These are phyloP conservation scores for Strongylocentrotus purpuratus DNA, from an alignment of 35 echinoderm and acorn worm species.

Conservation along the genomic window DNA sequence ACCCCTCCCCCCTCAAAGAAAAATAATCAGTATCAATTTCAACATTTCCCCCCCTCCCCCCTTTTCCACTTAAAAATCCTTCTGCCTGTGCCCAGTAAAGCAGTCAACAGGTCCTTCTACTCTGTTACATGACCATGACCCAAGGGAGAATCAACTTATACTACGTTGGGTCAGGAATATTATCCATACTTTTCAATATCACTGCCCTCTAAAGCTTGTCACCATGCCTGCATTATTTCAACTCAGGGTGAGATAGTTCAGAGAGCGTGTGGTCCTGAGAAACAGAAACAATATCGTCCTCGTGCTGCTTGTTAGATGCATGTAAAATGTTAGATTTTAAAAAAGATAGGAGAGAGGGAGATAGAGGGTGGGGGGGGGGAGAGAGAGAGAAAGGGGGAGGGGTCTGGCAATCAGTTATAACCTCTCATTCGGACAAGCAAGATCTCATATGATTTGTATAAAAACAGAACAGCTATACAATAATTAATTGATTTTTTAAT, in stretches of 20 bases:
- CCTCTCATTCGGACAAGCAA: too few species aligned
- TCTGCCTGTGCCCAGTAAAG: neutral
- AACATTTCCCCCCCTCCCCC: too few species aligned
- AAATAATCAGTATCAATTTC: too few species aligned
- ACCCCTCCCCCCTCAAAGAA: too few species aligned
- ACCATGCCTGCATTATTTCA: neutral
- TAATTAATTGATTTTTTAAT: too few species aligned
- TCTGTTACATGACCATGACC: conserved; percentile 5
- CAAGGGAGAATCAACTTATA: conserved; percentile 7
- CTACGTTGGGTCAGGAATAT: neutral
- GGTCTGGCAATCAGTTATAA: too few species aligned
- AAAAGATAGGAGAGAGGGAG: neutral
- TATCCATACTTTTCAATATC: neutral
- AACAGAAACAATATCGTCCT: neutral
- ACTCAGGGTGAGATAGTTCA: neutral
- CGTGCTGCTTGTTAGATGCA: neutral
- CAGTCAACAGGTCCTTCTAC: conserved; percentile 5
- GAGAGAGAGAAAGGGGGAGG: neutral
- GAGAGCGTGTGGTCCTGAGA: neutral
- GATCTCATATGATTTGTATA: too few species aligned
- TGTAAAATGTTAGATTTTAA: neutral
- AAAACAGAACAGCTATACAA: too few species aligned
- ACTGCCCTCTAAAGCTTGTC: neutral
- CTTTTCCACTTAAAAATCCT: too few species aligned
- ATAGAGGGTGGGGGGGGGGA: neutral